These are phyloP conservation scores for Gymnoscelis rufifasciata DNA, from an alignment of 2,888 invertebrate species.

Conservation along the genomic window DNA sequence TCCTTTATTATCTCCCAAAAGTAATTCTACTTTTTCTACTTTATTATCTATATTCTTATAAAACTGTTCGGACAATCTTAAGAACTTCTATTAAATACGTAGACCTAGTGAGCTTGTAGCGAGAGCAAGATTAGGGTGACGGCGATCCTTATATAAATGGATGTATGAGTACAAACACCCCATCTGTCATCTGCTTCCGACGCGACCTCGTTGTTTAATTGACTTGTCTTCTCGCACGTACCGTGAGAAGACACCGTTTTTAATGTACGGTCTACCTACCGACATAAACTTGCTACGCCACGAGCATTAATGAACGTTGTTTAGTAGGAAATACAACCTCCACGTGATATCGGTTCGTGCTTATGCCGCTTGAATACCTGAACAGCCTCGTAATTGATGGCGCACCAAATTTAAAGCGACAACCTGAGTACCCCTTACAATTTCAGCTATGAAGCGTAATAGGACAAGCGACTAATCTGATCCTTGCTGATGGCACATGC, in stretches of 20 bases:
- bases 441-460: slow-evolving; percentile 19
- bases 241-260: slow-evolving; percentile 20
- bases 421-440: slow-evolving; percentile 8
- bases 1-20: too few species aligned
- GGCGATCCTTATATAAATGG: slow-evolving; percentile 31
- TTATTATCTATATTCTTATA: too few species aligned
- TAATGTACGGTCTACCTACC: slow-evolving; percentile 19
- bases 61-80: too few species aligned
- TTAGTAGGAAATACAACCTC: slow-evolving; percentile 21
- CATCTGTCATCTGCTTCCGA: slow-evolving; percentile 61
- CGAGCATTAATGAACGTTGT: slow-evolving; percentile 19
- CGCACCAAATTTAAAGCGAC: slow-evolving; percentile 17
- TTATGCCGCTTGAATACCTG: slow-evolving; percentile 20
- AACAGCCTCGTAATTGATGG: slow-evolving; percentile 21
- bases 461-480: slow-evolving; percentile 31
- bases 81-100: neutral
- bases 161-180: slow-evolving; percentile 39
- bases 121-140: slow-evolving; percentile 35
- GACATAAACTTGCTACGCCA: slow-evolving; percentile 21
- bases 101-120: slow-evolving; percentile 10
- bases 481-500: slow-evolving; percentile 28
- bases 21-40: too few species aligned
- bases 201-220: slow-evolving; percentile 55
- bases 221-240: slow-evolving; percentile 41
- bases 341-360: slow-evolving; percentile 20